A percentile compares a stretch with the other conserved stretches of the same genome.
These are phyloP conservation scores for Plectus sambesii DNA, from an alignment of 1,140 invertebrate species.

Conservation along the genomic window DNA sequence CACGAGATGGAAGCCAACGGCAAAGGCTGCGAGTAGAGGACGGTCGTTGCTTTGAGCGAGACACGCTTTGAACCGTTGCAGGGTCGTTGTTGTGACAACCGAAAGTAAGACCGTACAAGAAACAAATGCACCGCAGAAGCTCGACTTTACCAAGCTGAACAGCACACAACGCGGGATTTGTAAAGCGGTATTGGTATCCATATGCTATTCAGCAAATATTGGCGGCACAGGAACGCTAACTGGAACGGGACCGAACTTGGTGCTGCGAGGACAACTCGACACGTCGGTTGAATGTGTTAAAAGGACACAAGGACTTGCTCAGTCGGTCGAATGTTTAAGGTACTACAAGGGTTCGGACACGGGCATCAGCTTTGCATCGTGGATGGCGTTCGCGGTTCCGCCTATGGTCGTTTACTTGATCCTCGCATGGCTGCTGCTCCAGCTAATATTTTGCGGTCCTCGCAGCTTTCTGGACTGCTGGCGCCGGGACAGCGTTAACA, in stretches of 20 bases:
- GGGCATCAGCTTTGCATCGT: slow-evolving; percentile 23
- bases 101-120: too few relatives aligned
- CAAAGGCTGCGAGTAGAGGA: too few relatives aligned
- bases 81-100: too few relatives aligned
- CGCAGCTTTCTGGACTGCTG: too few relatives aligned
- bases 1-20: too few relatives aligned
- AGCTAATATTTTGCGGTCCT: too few relatives aligned
- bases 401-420: slow-evolving; percentile 28
- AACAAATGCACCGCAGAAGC: too few relatives aligned
- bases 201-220: slow-evolving; percentile 47
- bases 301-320: too few relatives aligned
- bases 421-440: slow-evolving; percentile 25
- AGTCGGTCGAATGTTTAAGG: too few relatives aligned
- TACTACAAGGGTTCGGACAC: slow-evolving; percentile 20
- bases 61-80: neutral
- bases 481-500: too few relatives aligned
- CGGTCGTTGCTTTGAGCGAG: slow-evolving; percentile 5
- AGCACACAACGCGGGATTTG: slow-evolving; percentile 20
- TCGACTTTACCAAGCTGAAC: too few relatives aligned
- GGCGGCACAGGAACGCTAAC: slow-evolving; percentile 48
- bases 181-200: slow-evolving; percentile 44
- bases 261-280: slow-evolving; percentile 59
- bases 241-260: slow-evolving; percentile 49
- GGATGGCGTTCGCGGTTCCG: slow-evolving; percentile 31
- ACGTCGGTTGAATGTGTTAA: too few relatives aligned